phyloP scores from a whole-genome alignment of 2,797 vertebrate species.

The Pelochelys cantorii region DNA sequence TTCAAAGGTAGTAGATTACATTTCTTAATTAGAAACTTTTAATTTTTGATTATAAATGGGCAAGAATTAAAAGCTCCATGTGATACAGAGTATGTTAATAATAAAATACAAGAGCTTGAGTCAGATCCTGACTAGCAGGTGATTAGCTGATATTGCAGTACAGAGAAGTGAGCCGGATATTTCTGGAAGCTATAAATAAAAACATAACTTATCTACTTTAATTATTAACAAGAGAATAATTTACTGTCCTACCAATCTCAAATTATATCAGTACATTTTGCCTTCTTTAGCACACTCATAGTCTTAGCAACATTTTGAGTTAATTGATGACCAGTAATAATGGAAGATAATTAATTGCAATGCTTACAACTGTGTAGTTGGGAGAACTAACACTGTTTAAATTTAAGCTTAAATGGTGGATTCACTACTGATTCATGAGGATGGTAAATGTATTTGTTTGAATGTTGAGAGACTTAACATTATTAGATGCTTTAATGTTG shows the following conservation, averaged over 20 bases:
- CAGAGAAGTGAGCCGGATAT: slow-evolving; percentile 43
- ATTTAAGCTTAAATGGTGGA: slow-evolving; percentile 25
- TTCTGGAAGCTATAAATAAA: slow-evolving; percentile 72
- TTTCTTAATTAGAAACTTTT: neutral
- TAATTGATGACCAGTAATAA: slow-evolving; percentile 63
- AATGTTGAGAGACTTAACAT: neutral
- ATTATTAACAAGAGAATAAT: slow-evolving; percentile 52
- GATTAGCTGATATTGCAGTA: slow-evolving; percentile 56
- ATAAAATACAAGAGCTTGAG: slow-evolving; percentile 10
- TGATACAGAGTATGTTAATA: neutral
- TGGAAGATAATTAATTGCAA: slow-evolving; percentile 67
- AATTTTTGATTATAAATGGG: neutral
- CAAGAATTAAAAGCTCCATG: neutral
- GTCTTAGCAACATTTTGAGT: slow-evolving; percentile 56
- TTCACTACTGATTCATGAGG: neutral
- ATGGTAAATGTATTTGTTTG: neutral
- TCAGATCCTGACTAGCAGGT: slow-evolving; percentile 19
- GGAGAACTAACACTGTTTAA: slow-evolving; percentile 43
- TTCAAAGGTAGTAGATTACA: neutral
- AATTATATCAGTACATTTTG: slow-evolving; percentile 37
- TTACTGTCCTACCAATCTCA: slow-evolving; percentile 61
- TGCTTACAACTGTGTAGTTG: slow-evolving; percentile 32
- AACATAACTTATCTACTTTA: slow-evolving; percentile 64
- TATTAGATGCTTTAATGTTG: neutral
- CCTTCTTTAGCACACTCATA: slow-evolving; percentile 57